Evolutionary conservation across 2,797 vertebrate species (phyloP).

Genomic region (Neoniphon sammara): DNA sequence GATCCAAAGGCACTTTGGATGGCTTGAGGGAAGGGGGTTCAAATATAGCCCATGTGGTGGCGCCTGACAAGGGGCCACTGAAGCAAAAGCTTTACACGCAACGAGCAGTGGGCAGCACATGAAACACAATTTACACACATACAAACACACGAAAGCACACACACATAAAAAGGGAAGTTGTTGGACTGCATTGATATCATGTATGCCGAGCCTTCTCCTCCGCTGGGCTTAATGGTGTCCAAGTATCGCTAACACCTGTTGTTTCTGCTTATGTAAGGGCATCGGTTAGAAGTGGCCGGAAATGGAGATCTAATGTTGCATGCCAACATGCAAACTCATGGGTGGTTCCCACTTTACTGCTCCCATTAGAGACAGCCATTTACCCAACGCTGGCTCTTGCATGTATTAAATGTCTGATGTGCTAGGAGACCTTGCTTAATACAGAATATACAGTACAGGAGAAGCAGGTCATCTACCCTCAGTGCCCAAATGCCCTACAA

Average conservation of each 20-base stretch:
- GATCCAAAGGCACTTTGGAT: conserved; percentile 74
- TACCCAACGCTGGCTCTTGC: neutral
- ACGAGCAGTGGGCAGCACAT: conserved; percentile 60
- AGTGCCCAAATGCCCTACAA: neutral
- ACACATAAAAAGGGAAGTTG: conserved; percentile 50
- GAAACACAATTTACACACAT: conserved; percentile 54
- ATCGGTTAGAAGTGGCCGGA: conserved; percentile 51
- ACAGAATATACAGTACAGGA: neutral
- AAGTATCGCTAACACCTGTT: conserved; percentile 73
- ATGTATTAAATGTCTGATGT: neutral
- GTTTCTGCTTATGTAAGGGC: conserved; percentile 70
- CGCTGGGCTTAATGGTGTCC: conserved; percentile 54
- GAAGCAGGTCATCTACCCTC: neutral
- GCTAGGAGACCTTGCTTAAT: neutral
- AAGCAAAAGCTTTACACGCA: conserved; percentile 55
- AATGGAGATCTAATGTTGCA: conserved; percentile 64
- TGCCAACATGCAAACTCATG: conserved; percentile 52
- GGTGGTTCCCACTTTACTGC: conserved; percentile 22
- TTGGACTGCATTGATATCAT: conserved; percentile 60
- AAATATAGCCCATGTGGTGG: conserved; percentile 73
- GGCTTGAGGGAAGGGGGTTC: conserved; percentile 37
- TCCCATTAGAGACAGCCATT: conserved; percentile 9
- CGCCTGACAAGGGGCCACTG: conserved; percentile 52
- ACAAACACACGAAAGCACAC: conserved; percentile 50
- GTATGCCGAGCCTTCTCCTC: conserved; percentile 45